phyloP scores from a whole-genome alignment of 2,113 vertebrate species.

The Oceanites oceanicus region DNA sequence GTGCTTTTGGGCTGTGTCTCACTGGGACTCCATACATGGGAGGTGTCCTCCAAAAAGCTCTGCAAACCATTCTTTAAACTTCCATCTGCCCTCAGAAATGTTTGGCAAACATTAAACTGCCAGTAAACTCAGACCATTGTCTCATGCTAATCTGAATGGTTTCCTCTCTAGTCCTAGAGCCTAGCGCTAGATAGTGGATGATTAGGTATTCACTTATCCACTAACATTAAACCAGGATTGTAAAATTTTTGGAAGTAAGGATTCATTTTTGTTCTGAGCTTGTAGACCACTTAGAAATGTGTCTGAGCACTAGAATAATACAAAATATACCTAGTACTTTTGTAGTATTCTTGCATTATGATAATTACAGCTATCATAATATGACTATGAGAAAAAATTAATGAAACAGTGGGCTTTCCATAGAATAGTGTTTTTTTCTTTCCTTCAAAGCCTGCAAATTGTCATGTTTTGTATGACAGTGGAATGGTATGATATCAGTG shows the following conservation, averaged over 20 bases:
- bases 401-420: background rate
- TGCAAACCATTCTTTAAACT: background rate
- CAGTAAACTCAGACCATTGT: background rate
- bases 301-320: background rate
- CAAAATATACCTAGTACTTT: background rate
- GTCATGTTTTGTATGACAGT: background rate
- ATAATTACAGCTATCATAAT: background rate
- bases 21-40: too few species aligned
- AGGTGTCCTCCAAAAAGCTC: fast-evolving
- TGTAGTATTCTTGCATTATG: background rate
- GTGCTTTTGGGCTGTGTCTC: background rate
- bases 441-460: background rate
- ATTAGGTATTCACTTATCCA: background rate
- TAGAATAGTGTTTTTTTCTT: fast-evolving
- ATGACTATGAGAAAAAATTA: background rate
- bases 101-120: background rate
- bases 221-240: background rate
- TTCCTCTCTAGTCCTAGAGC: background rate
- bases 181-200: fast-evolving
- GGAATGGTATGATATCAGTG: background rate
- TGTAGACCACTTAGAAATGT: background rate
- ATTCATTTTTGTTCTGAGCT: background rate
- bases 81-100: background rate
- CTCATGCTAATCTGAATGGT: background rate
- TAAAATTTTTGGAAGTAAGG: background rate